phyloP scores from a whole-genome alignment of 2,888 invertebrate species.

The Cephus sareptanus region DNA sequence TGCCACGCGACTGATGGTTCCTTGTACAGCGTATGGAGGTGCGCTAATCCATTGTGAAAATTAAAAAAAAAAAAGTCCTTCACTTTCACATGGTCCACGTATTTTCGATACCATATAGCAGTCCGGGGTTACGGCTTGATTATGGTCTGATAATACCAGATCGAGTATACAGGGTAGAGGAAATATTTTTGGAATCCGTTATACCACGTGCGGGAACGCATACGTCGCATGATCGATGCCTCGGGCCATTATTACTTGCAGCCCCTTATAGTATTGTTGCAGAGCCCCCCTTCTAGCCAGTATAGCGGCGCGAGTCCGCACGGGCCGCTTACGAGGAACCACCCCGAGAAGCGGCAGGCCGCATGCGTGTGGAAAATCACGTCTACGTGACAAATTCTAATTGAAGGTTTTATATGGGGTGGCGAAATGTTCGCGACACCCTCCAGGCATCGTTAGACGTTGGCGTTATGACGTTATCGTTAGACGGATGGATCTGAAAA shows the following conservation, averaged over 20 bases:
- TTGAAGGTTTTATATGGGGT: constrained; percentile 43
- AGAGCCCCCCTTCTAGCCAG: constrained; percentile 29
- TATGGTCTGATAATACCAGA: background rate
- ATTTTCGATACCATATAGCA: background rate
- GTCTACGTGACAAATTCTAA: constrained; percentile 62
- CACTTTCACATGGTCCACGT: background rate
- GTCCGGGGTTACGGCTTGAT: background rate
- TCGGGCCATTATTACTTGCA: constrained; percentile 58
- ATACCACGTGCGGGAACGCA: constrained; percentile 18
- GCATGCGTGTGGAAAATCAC: constrained; percentile 28
- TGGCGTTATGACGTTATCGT: background rate
- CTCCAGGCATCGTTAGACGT: constrained; percentile 7
- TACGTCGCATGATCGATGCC: constrained; percentile 55
- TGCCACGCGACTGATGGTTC: background rate
- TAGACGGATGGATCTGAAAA: background rate
- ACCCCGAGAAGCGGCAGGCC: constrained; percentile 4
- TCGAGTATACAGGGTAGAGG: background rate
- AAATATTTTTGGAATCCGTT: constrained; percentile 9
- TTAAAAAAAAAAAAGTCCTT: background rate
- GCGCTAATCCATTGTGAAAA: background rate
- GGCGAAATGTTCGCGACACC: constrained; percentile 13
- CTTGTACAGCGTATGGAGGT: background rate
- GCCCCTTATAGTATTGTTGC: constrained; percentile 51
- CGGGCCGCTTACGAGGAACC: background rate
- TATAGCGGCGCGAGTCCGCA: background rate